Evolutionary conservation across 2,888 invertebrate species (phyloP).

Genomic region (Scrobipalpa costella): DNA sequence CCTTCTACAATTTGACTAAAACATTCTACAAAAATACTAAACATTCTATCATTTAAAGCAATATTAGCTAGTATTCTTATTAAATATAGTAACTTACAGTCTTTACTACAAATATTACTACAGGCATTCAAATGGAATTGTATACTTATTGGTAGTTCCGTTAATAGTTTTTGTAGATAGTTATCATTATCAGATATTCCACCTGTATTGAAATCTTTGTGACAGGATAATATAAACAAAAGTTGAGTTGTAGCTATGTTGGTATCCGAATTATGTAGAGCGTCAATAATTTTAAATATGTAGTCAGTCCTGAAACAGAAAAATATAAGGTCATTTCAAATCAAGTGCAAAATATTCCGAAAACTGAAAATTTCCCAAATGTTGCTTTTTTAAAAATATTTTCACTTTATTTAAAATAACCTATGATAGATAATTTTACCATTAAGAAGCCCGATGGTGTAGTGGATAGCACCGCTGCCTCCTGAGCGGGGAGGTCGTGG

Average conservation of each 20-base stretch:
- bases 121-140: slow-evolving; percentile 36
- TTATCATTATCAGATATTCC: slow-evolving; percentile 40
- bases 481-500: too few relatives aligned
- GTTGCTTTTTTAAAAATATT: too few relatives aligned
- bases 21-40: slow-evolving; percentile 41
- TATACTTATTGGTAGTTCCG: slow-evolving; percentile 39
- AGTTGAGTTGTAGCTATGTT: slow-evolving; percentile 44
- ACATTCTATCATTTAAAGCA: slow-evolving; percentile 36
- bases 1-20: slow-evolving; percentile 42
- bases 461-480: too few relatives aligned
- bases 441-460: too few relatives aligned
- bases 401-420: too few relatives aligned
- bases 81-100: slow-evolving; percentile 47
- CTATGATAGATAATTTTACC: too few relatives aligned
- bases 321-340: too few relatives aligned
- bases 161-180: slow-evolving; percentile 43
- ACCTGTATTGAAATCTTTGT: slow-evolving; percentile 45
- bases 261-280: slow-evolving; percentile 38
- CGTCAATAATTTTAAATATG: slow-evolving; percentile 44
- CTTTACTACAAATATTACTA: slow-evolving; percentile 28
- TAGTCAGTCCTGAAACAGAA: slow-evolving; percentile 52
- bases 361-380: too few relatives aligned
- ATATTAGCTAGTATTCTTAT: slow-evolving; percentile 61
- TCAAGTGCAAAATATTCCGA: too few relatives aligned
- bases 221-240: slow-evolving; percentile 61